phyloP scores from a whole-genome alignment of 64 coral and sea anemone genomes.

The Porites australiensis region DNA sequence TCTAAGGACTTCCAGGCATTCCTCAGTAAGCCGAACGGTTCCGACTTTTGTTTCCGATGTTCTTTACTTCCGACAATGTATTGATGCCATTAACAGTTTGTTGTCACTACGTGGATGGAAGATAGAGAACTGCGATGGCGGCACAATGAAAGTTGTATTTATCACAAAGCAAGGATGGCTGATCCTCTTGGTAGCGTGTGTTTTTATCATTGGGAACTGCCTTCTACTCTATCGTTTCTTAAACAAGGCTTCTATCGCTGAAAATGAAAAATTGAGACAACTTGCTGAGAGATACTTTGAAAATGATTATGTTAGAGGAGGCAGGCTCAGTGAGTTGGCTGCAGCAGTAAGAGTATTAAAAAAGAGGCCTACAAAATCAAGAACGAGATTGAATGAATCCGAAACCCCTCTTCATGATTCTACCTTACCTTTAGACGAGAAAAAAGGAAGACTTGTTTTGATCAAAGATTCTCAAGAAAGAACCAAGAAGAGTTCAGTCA shows the following conservation, averaged over 20 bases:
- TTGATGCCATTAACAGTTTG: no score
- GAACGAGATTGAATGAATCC: neutral
- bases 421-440: neutral
- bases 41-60: no score
- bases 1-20: no score
- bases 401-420: no score
- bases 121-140: neutral
- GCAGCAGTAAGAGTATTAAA: neutral
- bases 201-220: constrained; percentile 51
- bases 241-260: neutral
- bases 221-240: constrained; percentile 61
- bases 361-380: constrained; percentile 2
- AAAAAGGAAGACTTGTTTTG: no score
- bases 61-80: no score
- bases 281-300: constrained; percentile 11
- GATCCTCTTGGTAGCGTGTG: constrained; percentile 22
- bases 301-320: neutral
- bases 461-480: neutral
- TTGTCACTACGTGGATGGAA: no score
- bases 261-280: neutral
- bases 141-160: constrained; percentile 58
- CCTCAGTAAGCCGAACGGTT: no score
- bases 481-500: neutral
- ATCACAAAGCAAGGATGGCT: constrained; percentile 55
- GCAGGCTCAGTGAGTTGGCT: neutral